Evolutionary conservation across 2,888 invertebrate genomes (phyloP).

Genomic region (Sepiola atlantica): DNA sequence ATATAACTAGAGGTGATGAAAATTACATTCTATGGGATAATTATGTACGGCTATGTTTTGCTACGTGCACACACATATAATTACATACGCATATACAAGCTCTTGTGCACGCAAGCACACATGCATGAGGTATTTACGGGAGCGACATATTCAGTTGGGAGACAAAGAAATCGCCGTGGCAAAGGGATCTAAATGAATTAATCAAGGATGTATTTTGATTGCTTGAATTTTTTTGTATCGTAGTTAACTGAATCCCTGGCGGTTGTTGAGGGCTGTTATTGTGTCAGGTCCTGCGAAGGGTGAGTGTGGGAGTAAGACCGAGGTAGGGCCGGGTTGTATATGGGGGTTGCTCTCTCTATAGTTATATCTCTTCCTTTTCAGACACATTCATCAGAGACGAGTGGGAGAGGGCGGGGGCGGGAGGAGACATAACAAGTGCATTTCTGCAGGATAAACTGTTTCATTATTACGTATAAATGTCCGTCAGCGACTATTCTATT

Average conservation of each 20-base stretch:
- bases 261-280: constrained; percentile 14
- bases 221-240: neutral
- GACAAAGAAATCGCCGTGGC: neutral
- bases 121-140: neutral
- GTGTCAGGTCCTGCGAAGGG: constrained; percentile 19
- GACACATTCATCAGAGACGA: neutral
- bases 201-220: constrained; percentile 20
- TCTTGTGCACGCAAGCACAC: neutral
- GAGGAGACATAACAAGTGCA: constrained; percentile 20
- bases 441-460: constrained; percentile 1
- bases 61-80: neutral
- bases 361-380: neutral
- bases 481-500: constrained; percentile 19
- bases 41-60: neutral
- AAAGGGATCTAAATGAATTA: constrained; percentile 15
- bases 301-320: neutral
- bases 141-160: neutral
- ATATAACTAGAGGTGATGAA: constrained; percentile 32
- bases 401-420: neutral
- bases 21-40: neutral
- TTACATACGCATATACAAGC: neutral
- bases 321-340: neutral
- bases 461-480: constrained; percentile 1
- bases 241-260: constrained; percentile 21
- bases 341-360: neutral